Base-by-base conservation (phyloP, 2,113 vertebrate genomes). In the Oenanthe melanoleuca region DNA sequence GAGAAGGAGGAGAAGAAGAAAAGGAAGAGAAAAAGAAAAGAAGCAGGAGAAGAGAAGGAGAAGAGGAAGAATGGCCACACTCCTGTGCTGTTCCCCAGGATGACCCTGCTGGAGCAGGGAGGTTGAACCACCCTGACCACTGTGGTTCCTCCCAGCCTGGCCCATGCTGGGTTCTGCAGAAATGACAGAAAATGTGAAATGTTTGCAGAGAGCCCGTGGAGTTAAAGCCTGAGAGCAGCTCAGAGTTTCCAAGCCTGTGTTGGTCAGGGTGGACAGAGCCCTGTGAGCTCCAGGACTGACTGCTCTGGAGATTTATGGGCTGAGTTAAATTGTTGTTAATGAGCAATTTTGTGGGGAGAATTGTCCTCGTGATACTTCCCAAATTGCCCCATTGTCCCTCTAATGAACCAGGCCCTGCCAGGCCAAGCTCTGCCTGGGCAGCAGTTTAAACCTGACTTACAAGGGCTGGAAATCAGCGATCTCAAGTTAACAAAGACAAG, bases 401-500 rank as follows among this genome's bases (percentile, higher is more conserved):
- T 67, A 14, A 91, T 93, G 57, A 74, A 33, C 8, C 45, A 57
- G 47, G 38, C 25, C 82, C 56, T 19, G 34, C 64, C 63, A 83
- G 67, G 66, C 78, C 24, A 10, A 44, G 33, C 80, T 80, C 59
- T 61, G 33, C 47, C 78, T 67, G 15, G 26, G 57, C 81, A 52
- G 53, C 45, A 24, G 42, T n/a, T 75, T 20, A 16, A 61, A 15
- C 88, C 37, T 0, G 29, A 21, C 64, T 75, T 78, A 17, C 26
- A 23, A 20, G 20, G 82, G 55, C 34, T 92, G 71, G 64, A 85
- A 91, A 97, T 63, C 37, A 73, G 66, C 66, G 42, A 14, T 60
- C 65, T 57, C 4, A 80, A 90, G 57, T 86, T 94, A 78, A 86
- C 84, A 93, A 92, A 78, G 15, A 22, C 87, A 49, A 93, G 93